Evolutionary conservation across 2,797 vertebrate genomes (phyloP), one percentile per base, ranked within the genome.

Genomic region (Hozukius guyotensis): DNA sequence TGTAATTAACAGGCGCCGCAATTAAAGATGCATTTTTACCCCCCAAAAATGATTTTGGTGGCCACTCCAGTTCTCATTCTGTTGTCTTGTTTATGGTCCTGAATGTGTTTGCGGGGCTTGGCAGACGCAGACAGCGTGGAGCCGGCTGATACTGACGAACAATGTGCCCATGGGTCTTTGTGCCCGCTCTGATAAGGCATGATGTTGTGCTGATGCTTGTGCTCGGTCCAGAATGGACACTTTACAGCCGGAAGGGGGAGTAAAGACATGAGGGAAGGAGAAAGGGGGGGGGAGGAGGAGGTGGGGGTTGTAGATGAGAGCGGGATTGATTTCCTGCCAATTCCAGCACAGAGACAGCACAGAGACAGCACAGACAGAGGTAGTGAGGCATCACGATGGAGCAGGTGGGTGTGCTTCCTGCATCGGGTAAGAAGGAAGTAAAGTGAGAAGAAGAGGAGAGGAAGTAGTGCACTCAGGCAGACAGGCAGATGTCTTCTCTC

Each of bases 1-100:
- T 88, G 95, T 96, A 96, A 97, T 97, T 96, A 97, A 96, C 94
- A 96, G 80, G 77, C 66, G 74, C 86, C 81, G 91, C 95, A 96
- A 97, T 96, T 97, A 96, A 96, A 96, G 95, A 95, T 93, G 83
- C 80, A 90, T 96, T 96, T 96, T 96, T 93, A 67, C 89, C 82
- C 62, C 62, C 87, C 2, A 27, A 93, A 96, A 96, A 95, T 92
- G 91, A 95, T 95, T 93, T 82, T 76, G 89, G 85, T 82, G 81
- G 93, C 90, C 84, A 92, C 87, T 92, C 87, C 84, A 94, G 86
- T 91, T 88, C 83, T 87, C 70, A 81, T 89, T 93, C 89, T 87
- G 94, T 68, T 80, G 83, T 83, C 76, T 88, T 90, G 87, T 89
- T 90, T 87, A 87, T 53, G 73, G 76, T 74, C 84, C 72, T 57